phyloP scores from a whole-genome alignment of 1,140 invertebrate genomes.

The Macrobrachium nipponense region DNA sequence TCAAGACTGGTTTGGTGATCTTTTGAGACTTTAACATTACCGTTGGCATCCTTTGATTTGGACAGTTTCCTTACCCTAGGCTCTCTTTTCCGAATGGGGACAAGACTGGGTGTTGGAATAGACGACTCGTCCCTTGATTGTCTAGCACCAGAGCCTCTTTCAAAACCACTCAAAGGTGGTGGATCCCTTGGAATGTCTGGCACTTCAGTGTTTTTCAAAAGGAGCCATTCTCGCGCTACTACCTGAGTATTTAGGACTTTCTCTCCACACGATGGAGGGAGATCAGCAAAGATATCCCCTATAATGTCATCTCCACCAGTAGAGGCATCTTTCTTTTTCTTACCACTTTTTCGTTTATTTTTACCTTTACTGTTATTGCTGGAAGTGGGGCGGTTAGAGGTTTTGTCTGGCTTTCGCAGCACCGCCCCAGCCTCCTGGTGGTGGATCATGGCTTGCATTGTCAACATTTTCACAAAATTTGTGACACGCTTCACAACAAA shows the following conservation, averaged over 20 bases:
- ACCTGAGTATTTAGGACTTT: conserved; percentile 10
- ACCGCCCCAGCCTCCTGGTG: conserved; percentile 36
- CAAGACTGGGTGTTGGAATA: conserved; percentile 26
- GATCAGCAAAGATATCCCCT: conserved; percentile 39
- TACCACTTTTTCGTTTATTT: conserved; percentile 13
- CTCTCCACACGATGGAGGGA: not conserved
- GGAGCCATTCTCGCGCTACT: conserved; percentile 46
- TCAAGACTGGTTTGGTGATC: conserved; percentile 9
- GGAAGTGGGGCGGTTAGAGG: not conserved
- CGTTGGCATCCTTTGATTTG: conserved; percentile 45
- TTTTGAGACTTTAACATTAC: conserved; percentile 45
- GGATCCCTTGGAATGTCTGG: conserved; percentile 2
- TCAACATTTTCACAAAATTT: conserved; percentile 14
- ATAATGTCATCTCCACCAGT: conserved; percentile 48
- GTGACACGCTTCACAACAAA: too few relatives aligned
- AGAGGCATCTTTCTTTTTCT: conserved; percentile 44
- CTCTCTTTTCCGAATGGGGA: conserved; percentile 48
- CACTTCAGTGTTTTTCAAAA: conserved; percentile 46
- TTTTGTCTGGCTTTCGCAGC: conserved; percentile 47
- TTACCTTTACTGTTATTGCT: conserved; percentile 1
- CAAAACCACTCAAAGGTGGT: not conserved
- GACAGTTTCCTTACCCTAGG: conserved; percentile 18
- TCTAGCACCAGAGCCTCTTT: conserved; percentile 10
- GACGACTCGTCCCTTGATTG: conserved; percentile 11
- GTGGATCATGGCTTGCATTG: conserved; percentile 49